These are phyloP conservation scores for Eupelmus urozonus DNA, from an alignment of 2,888 invertebrate genomes.

Conservation along the genomic window DNA sequence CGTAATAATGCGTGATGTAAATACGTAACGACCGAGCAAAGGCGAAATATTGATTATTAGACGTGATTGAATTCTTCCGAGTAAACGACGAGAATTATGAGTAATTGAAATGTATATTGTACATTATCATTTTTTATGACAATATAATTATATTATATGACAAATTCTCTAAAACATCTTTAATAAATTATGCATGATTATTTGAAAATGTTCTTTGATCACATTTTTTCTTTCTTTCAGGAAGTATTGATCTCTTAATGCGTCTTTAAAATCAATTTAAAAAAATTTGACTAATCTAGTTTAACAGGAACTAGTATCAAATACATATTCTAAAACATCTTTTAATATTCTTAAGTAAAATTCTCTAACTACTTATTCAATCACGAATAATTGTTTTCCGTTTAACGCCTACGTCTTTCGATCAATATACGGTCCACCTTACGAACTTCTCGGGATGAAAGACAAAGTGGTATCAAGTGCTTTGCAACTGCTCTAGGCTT, in stretches of 20 bases:
- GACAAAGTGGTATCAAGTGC: slow-evolving; percentile 66
- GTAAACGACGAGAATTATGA: neutral
- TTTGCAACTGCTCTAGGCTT: slow-evolving; percentile 68
- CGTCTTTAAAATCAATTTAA: too few relatives aligned
- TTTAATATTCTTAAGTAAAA: slow-evolving; percentile 32
- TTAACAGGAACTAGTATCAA: too few relatives aligned
- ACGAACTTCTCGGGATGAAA: neutral
- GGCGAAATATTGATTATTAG: slow-evolving; percentile 6
- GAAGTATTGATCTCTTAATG: too few relatives aligned
- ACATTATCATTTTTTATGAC: too few relatives aligned
- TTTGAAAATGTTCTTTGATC: too few relatives aligned
- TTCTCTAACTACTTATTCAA: slow-evolving; percentile 3
- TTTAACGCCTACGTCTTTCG: neutral
- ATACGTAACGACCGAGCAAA: slow-evolving; percentile 12
- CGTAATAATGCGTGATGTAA: slow-evolving; percentile 22
- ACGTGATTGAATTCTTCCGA: neutral
- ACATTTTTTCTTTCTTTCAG: too few relatives aligned
- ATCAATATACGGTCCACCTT: neutral
- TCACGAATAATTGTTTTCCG: neutral
- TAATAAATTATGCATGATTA: too few relatives aligned
- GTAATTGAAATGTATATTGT: neutral
- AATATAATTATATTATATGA: too few relatives aligned
- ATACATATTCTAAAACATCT: too few relatives aligned
- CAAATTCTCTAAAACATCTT: too few relatives aligned
- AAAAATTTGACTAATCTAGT: too few relatives aligned